These are phyloP conservation scores for Cylloceria caligata DNA, from an alignment of 2,888 invertebrate species.

Conservation along the genomic window DNA sequence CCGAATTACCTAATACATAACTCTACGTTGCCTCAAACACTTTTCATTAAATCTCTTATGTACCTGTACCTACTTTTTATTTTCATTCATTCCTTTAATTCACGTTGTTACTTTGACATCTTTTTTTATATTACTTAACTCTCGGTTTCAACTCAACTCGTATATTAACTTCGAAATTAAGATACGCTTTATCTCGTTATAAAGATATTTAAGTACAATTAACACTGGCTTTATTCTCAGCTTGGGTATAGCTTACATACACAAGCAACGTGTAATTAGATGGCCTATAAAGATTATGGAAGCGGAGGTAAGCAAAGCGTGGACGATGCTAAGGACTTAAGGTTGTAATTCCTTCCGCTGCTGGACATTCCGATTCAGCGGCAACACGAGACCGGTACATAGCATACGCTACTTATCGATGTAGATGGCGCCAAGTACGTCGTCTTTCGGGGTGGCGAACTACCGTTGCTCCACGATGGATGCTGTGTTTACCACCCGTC, in stretches of 20 bases:
- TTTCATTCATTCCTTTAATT: constrained; percentile 17
- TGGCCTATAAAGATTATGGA: constrained; percentile 73
- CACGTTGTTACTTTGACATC: constrained; percentile 4
- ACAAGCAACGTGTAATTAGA: constrained; percentile 72
- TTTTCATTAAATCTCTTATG: constrained; percentile 11
- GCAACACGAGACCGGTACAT: constrained; percentile 11
- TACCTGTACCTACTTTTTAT: not conserved
- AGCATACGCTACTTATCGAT: constrained; percentile 29
- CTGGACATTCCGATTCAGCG: not conserved
- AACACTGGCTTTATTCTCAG: constrained; percentile 65
- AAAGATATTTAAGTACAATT: constrained; percentile 76
- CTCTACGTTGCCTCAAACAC: constrained; percentile 9
- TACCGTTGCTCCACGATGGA: constrained; percentile 23
- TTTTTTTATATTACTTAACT: constrained; percentile 18
- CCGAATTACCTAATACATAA: not conserved
- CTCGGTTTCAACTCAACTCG: constrained; percentile 10
- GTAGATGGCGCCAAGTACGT: constrained; percentile 48
- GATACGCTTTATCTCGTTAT: constrained; percentile 70
- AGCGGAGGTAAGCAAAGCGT: constrained; percentile 15
- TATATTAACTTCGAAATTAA: constrained; percentile 14
- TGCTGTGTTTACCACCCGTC: constrained; percentile 63
- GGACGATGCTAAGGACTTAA: constrained; percentile 17
- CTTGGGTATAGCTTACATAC: not conserved
- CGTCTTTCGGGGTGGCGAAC: constrained; percentile 22
- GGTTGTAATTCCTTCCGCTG: constrained; percentile 35